Conservation (phyloP, 2,888 invertebrate species). For the Petrolisthes manimaculis region DNA sequence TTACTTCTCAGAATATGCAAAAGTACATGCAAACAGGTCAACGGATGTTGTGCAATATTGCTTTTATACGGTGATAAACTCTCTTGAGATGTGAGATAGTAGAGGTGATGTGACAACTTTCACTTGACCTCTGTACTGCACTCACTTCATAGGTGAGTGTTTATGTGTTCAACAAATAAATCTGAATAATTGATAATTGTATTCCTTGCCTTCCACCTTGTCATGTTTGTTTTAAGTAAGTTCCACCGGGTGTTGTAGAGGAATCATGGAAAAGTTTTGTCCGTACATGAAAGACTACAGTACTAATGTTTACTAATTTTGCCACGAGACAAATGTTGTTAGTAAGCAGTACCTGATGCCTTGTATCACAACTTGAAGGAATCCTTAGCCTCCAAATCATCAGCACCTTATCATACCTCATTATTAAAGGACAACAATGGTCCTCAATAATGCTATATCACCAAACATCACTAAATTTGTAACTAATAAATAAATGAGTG, state of each 20-base stretch:
- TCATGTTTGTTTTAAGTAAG: background rate
- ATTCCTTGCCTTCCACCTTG: background rate
- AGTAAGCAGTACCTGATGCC: too few species aligned
- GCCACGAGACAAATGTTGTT: too few species aligned
- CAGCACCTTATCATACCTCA: too few species aligned
- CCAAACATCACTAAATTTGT: too few species aligned
- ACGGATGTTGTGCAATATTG: constrained; percentile 12
- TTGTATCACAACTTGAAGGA: too few species aligned
- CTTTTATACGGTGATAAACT: constrained; percentile 9
- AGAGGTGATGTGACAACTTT: constrained; percentile 3
- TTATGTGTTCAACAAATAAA: constrained; percentile 39
- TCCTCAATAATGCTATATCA: too few species aligned
- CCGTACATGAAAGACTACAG: too few species aligned
- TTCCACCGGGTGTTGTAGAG: background rate
- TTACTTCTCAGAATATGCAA: background rate
- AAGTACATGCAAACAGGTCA: background rate
- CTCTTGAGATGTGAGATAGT: constrained; percentile 20
- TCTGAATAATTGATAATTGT: background rate
- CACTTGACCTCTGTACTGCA: constrained; percentile 33
- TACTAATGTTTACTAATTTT: too few species aligned
- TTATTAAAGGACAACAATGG: too few species aligned
- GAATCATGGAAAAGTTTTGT: too few species aligned
- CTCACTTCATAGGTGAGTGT: constrained; percentile 49
- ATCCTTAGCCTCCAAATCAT: too few species aligned
- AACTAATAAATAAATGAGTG: too few species aligned